Conservation (phyloP, 2,888 invertebrate genomes). For the Orthonevra nobilis region DNA sequence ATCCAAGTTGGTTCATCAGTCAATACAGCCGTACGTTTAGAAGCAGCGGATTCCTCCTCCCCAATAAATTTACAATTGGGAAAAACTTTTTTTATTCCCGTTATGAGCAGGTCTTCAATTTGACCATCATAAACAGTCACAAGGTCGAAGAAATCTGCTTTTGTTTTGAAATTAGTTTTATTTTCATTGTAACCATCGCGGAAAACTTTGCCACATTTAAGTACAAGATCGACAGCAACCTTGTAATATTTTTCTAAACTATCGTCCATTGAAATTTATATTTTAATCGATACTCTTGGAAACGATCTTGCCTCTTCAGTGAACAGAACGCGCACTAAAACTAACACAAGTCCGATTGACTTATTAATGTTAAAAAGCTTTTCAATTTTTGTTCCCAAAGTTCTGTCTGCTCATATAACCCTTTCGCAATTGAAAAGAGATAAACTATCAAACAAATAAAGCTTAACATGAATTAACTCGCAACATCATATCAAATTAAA, state of each 20-base stretch:
- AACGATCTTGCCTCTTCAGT: slow-evolving; percentile 13
- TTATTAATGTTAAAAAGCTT: slow-evolving; percentile 50
- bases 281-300: slow-evolving; percentile 7
- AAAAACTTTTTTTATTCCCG: slow-evolving; percentile 82
- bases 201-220: slow-evolving; percentile 77
- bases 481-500: background rate
- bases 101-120: slow-evolving; percentile 87
- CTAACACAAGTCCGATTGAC: slow-evolving; percentile 17
- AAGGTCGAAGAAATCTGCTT: slow-evolving; percentile 85
- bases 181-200: slow-evolving; percentile 76
- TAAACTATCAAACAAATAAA: background rate
- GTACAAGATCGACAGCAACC: slow-evolving; percentile 76
- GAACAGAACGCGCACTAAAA: slow-evolving; percentile 25
- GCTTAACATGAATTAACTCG: slow-evolving; percentile 3
- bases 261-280: slow-evolving; percentile 1
- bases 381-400: slow-evolving; percentile 1
- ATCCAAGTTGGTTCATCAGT: slow-evolving; percentile 92
- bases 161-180: slow-evolving; percentile 79
- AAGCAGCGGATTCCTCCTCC: slow-evolving; percentile 83
- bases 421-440: slow-evolving; percentile 35
- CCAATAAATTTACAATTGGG: slow-evolving; percentile 88
- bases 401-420: no score
- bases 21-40: slow-evolving; percentile 78
- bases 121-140: slow-evolving; percentile 90
- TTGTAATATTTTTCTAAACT: slow-evolving; percentile 76